A percentile compares a stretch with the other conserved stretches of the same genome.
phyloP scores from a whole-genome alignment of 2,797 vertebrate genomes.

The Onychomys torridus region DNA sequence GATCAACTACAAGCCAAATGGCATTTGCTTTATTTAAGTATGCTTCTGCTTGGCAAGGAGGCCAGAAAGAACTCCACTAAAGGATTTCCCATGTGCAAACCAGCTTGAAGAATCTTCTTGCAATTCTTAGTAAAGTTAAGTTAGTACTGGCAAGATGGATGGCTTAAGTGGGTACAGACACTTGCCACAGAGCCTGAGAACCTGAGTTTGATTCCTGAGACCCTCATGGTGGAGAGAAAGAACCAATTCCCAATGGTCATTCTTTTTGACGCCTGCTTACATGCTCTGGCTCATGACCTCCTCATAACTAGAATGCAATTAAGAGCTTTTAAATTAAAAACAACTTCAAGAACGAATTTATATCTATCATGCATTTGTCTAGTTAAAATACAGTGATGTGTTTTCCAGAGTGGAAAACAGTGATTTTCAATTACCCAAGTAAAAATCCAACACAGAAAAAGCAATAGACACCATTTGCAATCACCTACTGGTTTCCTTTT shows the following conservation, averaged over 20 bases:
- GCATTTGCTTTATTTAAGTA: constrained; percentile 52
- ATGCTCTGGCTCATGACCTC: background rate
- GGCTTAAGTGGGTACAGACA: background rate
- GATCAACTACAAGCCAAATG: background rate
- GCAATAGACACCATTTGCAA: constrained; percentile 19
- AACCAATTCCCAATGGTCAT: background rate
- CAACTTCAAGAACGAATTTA: background rate
- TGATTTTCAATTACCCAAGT: background rate
- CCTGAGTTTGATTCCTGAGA: background rate
- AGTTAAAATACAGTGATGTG: constrained; percentile 3
- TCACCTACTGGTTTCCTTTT: background rate
- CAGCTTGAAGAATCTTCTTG: constrained; percentile 29
- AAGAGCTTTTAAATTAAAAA: background rate
- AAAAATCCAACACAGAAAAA: constrained; percentile 17
- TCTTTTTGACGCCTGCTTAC: background rate
- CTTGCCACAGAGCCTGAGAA: background rate
- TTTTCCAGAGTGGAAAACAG: constrained; percentile 58
- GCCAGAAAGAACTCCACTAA: background rate
- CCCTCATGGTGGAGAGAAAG: background rate
- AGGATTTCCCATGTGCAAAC: constrained; percentile 72
- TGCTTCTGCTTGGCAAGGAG: constrained; percentile 63
- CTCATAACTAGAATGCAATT: background rate
- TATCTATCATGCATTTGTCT: constrained; percentile 39
- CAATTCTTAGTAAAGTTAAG: constrained; percentile 50
- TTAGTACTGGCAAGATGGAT: background rate